A percentile compares a stretch with the other conserved stretches of the same genome.
Evolutionary conservation across 2,797 vertebrate species (phyloP).

Genomic region (Spinibarbus caldwelli): DNA sequence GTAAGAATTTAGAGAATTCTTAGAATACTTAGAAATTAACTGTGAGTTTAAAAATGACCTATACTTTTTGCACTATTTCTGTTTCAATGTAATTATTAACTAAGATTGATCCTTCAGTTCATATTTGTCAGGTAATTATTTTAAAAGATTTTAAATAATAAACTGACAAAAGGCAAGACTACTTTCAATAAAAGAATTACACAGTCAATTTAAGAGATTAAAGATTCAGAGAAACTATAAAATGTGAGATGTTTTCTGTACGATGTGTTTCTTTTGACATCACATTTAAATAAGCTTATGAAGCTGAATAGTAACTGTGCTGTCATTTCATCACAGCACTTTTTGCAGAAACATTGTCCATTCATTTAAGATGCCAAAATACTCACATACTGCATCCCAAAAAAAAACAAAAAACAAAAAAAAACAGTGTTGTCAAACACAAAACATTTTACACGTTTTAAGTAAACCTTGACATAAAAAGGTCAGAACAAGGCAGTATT

Average conservation of each 20-base stretch:
- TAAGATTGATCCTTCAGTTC: not conserved
- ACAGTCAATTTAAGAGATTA: not conserved
- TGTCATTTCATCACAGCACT: not conserved
- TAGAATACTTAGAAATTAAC: not conserved
- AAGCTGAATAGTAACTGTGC: not conserved
- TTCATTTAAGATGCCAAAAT: not conserved
- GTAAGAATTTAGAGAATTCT: not conserved
- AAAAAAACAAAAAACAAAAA: not conserved
- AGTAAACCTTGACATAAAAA: not conserved
- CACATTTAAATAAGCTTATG: not conserved
- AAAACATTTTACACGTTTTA: not conserved
- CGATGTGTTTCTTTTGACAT: not conserved
- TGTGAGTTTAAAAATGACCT: not conserved
- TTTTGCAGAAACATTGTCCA: not conserved
- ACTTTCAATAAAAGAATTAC: not conserved
- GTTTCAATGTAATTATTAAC: not conserved
- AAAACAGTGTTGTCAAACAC: conserved; percentile 2
- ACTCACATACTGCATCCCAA: no score
- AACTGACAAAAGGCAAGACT: not conserved
- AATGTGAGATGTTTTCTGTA: not conserved
- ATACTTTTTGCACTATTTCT: no score
- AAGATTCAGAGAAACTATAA: not conserved
- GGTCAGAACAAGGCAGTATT: not conserved
- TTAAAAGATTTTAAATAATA: not conserved
- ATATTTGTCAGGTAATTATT: not conserved